Conservation (phyloP, 1,140 invertebrate species). For the Venturia canescens region DNA sequence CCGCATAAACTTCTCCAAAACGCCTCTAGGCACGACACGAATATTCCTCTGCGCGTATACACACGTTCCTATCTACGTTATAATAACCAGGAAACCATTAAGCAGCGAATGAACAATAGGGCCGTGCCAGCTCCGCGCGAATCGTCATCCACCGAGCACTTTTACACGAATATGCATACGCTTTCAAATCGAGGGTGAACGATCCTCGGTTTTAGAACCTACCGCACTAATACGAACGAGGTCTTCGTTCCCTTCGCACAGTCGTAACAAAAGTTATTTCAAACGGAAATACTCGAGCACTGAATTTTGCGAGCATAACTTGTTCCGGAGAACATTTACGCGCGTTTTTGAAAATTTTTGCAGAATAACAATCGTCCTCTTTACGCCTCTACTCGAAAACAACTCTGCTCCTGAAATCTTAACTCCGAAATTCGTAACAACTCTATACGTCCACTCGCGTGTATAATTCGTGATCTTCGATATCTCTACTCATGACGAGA, state of each 20-base stretch:
- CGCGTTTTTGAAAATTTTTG: no score
- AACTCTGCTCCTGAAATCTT: no score
- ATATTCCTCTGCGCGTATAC: neutral
- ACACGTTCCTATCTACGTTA: neutral
- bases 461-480: no score
- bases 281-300: neutral
- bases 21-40: neutral
- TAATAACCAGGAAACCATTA: constrained; percentile 2
- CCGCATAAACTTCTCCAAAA: neutral
- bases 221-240: neutral
- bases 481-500: no score
- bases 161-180: neutral
- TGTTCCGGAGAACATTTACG: no score
- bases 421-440: no score
- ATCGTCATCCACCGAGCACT: neutral
- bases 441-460: no score
- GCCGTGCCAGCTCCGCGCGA: neutral
- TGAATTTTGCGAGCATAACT: neutral
- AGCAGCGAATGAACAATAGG: neutral
- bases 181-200: neutral
- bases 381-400: no score
- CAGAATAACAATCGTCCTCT: no score
- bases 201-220: neutral
- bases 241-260: neutral
- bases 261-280: neutral